phyloP scores from a whole-genome alignment of 2,888 invertebrate species.

The Idaea straminata region DNA sequence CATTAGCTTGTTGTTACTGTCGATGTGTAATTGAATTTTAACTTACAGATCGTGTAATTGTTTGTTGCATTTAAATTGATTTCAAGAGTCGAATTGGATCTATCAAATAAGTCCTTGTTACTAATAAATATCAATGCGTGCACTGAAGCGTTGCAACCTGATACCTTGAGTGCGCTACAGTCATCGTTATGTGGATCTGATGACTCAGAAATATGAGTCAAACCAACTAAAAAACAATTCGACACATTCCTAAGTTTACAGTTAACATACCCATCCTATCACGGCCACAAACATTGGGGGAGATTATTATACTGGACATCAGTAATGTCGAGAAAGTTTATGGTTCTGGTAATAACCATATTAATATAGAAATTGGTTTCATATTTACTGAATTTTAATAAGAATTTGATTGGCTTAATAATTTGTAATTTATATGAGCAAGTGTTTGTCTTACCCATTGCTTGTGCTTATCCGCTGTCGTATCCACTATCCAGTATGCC shows the following conservation, averaged over 20 bases:
- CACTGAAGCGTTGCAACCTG: constrained; percentile 13
- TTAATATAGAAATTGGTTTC: no score
- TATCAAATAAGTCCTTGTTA: background rate
- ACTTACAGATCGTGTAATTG: background rate
- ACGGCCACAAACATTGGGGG: constrained; percentile 25
- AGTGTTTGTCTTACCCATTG: background rate
- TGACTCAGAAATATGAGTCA: constrained; percentile 29
- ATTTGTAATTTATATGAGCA: background rate
- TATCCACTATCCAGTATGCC: constrained; percentile 30
- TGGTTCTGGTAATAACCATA: background rate
- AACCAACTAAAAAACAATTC: constrained; percentile 4
- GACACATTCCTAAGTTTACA: constrained; percentile 1
- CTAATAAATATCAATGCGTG: background rate
- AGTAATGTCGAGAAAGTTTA: background rate
- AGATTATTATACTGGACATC: background rate
- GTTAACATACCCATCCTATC: constrained; percentile 1
- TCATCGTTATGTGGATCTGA: constrained; percentile 26
- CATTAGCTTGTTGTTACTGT: background rate
- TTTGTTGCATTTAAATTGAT: background rate
- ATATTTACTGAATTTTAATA: no score
- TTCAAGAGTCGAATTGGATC: no score
- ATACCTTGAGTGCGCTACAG: constrained; percentile 19
- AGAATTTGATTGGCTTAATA: no score
- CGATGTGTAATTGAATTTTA: background rate
- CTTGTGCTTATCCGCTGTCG: constrained; percentile 10